These are phyloP conservation scores for Pantala flavescens DNA, from an alignment of 1,140 invertebrate species.

Conservation along the genomic window DNA sequence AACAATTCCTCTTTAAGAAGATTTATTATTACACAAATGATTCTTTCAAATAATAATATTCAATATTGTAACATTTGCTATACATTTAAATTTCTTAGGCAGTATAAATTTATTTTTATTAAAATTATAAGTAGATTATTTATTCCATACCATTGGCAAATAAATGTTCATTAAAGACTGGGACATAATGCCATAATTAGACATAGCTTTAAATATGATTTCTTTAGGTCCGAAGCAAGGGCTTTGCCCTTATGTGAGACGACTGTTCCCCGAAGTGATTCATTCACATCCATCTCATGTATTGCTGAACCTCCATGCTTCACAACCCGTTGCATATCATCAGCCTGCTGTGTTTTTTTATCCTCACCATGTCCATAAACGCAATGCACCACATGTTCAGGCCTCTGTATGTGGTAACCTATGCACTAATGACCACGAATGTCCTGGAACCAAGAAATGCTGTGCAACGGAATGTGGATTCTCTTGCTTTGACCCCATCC, in stretches of 20 bases:
- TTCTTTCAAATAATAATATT: too few species aligned
- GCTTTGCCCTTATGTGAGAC: constrained; percentile 6
- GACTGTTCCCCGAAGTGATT: background rate
- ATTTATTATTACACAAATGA: too few species aligned
- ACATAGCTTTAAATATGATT: background rate
- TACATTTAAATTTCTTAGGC: too few species aligned
- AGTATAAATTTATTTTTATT: too few species aligned
- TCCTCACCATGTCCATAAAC: background rate
- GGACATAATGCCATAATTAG: too few species aligned
- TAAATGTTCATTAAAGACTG: too few species aligned
- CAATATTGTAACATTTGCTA: too few species aligned
- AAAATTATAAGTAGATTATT: too few species aligned
- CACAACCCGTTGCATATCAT: background rate
- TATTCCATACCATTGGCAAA: too few species aligned
- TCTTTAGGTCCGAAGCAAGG: background rate
- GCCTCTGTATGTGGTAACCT: constrained; percentile 14
- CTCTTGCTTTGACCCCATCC: constrained; percentile 11
- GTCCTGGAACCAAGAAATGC: constrained; percentile 15
- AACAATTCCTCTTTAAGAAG: too few species aligned
- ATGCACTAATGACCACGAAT: constrained; percentile 8
- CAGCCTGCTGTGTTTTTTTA: background rate
- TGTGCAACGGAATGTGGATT: constrained; percentile 15
- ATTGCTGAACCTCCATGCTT: background rate
- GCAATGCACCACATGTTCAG: background rate
- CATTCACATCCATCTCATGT: background rate